Percentiles rank a stretch among this genome's conserved stretches.
Conservation (phyloP, 2,113 vertebrate genomes). For the Leucosticte australis region DNA sequence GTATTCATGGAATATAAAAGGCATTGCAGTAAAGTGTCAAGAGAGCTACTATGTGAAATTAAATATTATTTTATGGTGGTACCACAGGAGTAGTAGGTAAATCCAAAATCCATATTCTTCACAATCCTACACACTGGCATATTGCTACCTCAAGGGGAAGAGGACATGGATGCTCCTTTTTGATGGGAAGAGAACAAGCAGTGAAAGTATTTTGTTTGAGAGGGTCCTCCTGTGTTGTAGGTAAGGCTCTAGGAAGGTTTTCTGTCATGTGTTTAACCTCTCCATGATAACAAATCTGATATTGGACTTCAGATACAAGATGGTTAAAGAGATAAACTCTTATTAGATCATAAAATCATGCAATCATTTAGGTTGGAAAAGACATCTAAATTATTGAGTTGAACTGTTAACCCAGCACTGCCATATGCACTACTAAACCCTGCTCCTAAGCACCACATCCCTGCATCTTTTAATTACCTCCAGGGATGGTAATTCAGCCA, state of each 20-base stretch:
- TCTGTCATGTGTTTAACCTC: not conserved
- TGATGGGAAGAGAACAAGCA: not conserved
- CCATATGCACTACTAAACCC: not conserved
- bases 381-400: not conserved
- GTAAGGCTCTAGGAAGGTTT: not conserved
- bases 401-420: not conserved
- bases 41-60: not conserved
- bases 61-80: not conserved
- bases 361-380: not conserved
- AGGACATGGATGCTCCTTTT: fast-evolving
- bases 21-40: fast-evolving
- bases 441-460: not conserved
- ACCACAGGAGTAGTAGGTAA: not conserved
- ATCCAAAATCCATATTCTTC: not conserved
- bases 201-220: not conserved
- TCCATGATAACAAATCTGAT: not conserved
- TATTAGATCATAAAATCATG: not conserved
- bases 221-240: not conserved
- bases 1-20: not conserved
- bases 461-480: not conserved
- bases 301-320: not conserved
- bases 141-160: not conserved
- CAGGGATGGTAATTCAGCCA: not conserved
- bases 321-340: not conserved
- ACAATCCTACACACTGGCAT: fast-evolving